These are phyloP conservation scores for Caligus rogercresseyi DNA, from an alignment of 1,140 invertebrate genomes.

Conservation along the genomic window DNA sequence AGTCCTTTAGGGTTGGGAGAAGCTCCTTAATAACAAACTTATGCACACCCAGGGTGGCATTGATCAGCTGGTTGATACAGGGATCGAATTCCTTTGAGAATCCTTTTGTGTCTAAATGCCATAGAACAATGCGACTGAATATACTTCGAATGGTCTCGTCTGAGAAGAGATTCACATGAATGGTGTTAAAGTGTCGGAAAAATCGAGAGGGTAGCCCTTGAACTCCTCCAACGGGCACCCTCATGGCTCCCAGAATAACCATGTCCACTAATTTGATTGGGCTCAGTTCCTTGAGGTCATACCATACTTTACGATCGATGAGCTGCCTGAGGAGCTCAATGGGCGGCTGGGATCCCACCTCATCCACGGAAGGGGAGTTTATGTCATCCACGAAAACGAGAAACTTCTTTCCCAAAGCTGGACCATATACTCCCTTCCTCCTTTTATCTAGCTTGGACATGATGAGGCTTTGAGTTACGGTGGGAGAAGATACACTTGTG, in stretches of 20 bases:
- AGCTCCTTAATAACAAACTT: slow-evolving; percentile 60
- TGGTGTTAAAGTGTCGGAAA: slow-evolving; percentile 68
- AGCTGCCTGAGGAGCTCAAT: slow-evolving; percentile 76
- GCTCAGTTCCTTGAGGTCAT: slow-evolving; percentile 68
- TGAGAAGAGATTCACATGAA: slow-evolving; percentile 76
- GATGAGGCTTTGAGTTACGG: slow-evolving; percentile 83
- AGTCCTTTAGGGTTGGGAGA: slow-evolving; percentile 67
- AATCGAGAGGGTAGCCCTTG: slow-evolving; percentile 70
- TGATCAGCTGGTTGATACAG: slow-evolving; percentile 70
- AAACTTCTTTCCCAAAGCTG: slow-evolving; percentile 67
- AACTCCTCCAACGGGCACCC: slow-evolving; percentile 57
- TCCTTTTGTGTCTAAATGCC: slow-evolving; percentile 82
- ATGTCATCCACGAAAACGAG: slow-evolving; percentile 87
- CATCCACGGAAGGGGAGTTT: slow-evolving; percentile 71
- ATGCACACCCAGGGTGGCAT: slow-evolving; percentile 67
- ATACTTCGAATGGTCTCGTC: slow-evolving; percentile 66
- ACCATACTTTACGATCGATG: slow-evolving; percentile 78
- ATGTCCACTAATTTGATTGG: slow-evolving; percentile 72
- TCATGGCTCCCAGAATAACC: slow-evolving; percentile 58
- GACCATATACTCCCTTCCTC: slow-evolving; percentile 81
- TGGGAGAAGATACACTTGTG: slow-evolving; percentile 70
- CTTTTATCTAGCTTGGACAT: slow-evolving; percentile 86
- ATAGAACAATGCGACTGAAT: slow-evolving; percentile 74
- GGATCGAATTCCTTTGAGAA: slow-evolving; percentile 90
- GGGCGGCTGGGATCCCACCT: slow-evolving; percentile 51